Percentiles rank a stretch among this genome's conserved stretches.
Evolutionary conservation across 2,888 invertebrate genomes (phyloP).

Genomic region (Bruchidius siliquastri): DNA sequence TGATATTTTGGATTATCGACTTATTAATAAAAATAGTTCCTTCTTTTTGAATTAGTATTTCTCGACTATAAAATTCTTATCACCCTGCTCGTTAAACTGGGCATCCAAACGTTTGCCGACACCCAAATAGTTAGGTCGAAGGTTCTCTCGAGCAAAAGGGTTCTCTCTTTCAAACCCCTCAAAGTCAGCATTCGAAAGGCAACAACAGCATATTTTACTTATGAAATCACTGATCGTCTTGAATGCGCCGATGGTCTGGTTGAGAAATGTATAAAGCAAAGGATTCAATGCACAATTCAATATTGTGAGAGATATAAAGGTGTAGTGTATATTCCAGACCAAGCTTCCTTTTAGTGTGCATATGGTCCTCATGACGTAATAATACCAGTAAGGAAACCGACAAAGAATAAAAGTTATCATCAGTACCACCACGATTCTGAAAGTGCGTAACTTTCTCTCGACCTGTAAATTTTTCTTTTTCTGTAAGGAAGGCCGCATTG

Average conservation of each 20-base stretch:
- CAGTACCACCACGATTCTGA: constrained; percentile 53
- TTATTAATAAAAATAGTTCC: no score
- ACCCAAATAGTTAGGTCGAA: neutral
- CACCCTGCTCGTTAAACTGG: neutral
- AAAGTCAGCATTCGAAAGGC: constrained; percentile 41
- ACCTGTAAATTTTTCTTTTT: constrained; percentile 32
- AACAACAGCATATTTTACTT: constrained; percentile 41
- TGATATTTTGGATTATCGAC: no score
- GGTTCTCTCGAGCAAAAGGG: constrained; percentile 12
- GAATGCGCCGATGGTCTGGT: constrained; percentile 46
- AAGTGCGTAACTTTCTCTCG: constrained; percentile 53
- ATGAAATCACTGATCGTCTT: constrained; percentile 35
- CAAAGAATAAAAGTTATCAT: constrained; percentile 54
- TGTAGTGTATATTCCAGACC: constrained; percentile 49
- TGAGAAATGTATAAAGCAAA: constrained; percentile 56
- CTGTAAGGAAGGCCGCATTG: neutral
- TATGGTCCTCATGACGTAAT: constrained; percentile 47
- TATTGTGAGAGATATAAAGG: constrained; percentile 52
- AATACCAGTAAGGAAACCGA: constrained; percentile 52
- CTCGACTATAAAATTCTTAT: constrained; percentile 2
- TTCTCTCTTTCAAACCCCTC: constrained; percentile 39
- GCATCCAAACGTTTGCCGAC: neutral
- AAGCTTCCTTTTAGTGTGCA: constrained; percentile 29
- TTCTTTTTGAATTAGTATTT: constrained; percentile 37
- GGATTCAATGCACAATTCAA: constrained; percentile 56